These are phyloP conservation scores for Achatina immaculata DNA, from an alignment of 1,140 invertebrate species.

Conservation along the genomic window DNA sequence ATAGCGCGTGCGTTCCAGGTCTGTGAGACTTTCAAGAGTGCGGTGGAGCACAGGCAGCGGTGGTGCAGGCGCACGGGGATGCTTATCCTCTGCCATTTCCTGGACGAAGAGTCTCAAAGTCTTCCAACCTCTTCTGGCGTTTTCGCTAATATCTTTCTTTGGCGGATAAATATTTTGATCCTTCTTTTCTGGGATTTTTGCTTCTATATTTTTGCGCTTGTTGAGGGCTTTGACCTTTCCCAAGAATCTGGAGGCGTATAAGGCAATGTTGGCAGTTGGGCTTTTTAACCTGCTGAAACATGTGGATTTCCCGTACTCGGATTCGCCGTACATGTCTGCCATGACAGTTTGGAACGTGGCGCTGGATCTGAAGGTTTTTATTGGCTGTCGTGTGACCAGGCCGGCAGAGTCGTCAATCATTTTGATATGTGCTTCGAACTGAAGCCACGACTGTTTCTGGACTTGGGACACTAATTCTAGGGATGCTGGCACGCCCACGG, in stretches of 20 bases:
- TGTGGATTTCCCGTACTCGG: slow-evolving; percentile 47
- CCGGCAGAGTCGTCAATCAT: slow-evolving; percentile 45
- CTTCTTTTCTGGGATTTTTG: background rate
- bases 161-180: background rate
- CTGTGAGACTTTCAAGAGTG: slow-evolving; percentile 43
- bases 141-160: slow-evolving; percentile 40
- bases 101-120: slow-evolving; percentile 46
- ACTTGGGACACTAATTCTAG: background rate
- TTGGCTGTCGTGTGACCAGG: slow-evolving; percentile 38
- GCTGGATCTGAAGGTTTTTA: slow-evolving; percentile 48
- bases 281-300: slow-evolving; percentile 13
- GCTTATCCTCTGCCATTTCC: slow-evolving; percentile 43
- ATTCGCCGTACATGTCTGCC: slow-evolving; percentile 51
- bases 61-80: slow-evolving; percentile 40
- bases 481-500: background rate
- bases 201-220: slow-evolving; percentile 4
- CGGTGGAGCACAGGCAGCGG: slow-evolving; percentile 52
- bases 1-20: slow-evolving; percentile 45
- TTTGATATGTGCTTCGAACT: slow-evolving; percentile 51
- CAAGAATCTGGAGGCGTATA: slow-evolving; percentile 40
- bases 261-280: slow-evolving; percentile 37
- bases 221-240: slow-evolving; percentile 11
- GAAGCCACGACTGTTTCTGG: slow-evolving; percentile 41
- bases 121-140: slow-evolving; percentile 51
- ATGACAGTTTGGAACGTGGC: slow-evolving; percentile 52